Base-by-base conservation (phyloP, 2,888 invertebrate genomes). In the Rhogogaster chlorosoma region DNA sequence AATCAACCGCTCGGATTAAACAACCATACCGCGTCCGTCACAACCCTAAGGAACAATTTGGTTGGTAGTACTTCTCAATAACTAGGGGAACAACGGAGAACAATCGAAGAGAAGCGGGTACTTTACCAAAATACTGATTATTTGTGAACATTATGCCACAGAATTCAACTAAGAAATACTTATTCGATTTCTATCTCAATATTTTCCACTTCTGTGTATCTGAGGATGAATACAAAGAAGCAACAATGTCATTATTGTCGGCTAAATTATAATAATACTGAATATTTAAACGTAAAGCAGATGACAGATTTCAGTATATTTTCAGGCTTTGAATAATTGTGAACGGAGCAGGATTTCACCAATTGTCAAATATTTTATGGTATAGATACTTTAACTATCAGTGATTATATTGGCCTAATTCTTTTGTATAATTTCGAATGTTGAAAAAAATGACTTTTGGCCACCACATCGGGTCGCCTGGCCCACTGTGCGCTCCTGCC, bases 401-500 rank as follows among this genome's bases (percentile, higher is more conserved):
- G n/a, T 61, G 61, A 61, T 61, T 61, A 61, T 26, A 61, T 22
- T 61, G 61, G 26, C 61, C 26, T 61, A 22, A 61, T 61, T 61
- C n/a, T 61, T 61, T 61, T 61, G 61, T 61, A 61, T 26, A 10
- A 61, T 61, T 61, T 61, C 18, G 18, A 61, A 61, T 22, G 26
- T 61, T 0, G n/a, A 22, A n/a, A n/a, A 61, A 61, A 61, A 22
- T 61, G 61, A 61, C n/a, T 61, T 61, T 61, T 26, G 61, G 61
- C 61, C 61, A 61, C 61, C 7, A 61, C 61, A 61, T 61, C 61
- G 61, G 61, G 1, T 61, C 73, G 84, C 86, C 87, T 80, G 75
- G 85, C 22, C 86, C 86, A 83, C 88, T 88, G 57, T 85, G 86
- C 78, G 2, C 38, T 49, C n/a, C n/a, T n/a, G n/a, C n/a, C n/a